Conservation (phyloP, 2,113 vertebrate species). For the Heterotis niloticus region DNA sequence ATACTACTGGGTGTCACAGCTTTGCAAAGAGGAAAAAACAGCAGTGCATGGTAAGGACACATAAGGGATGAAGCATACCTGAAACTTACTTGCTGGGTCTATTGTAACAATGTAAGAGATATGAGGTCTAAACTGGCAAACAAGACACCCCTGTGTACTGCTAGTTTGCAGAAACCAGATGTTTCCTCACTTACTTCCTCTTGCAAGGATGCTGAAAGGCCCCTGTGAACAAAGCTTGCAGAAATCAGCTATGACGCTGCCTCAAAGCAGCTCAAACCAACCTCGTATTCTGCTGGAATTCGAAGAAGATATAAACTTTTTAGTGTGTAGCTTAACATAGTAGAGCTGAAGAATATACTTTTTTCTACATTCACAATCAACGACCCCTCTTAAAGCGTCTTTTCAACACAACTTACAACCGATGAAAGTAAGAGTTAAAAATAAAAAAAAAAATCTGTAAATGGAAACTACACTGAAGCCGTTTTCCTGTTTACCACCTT, state of each 20-base stretch:
- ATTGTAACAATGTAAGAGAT: background rate
- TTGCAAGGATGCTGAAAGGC: background rate
- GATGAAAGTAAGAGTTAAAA: too few relatives aligned
- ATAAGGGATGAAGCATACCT: background rate
- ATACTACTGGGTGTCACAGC: too few relatives aligned
- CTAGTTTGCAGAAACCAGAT: background rate
- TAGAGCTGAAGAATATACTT: background rate
- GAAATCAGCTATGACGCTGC: background rate
- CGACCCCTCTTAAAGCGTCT: too few relatives aligned
- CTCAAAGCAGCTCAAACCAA: background rate
- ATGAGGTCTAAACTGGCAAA: background rate
- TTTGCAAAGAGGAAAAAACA: too few relatives aligned
- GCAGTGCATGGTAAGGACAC: background rate
- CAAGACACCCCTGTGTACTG: background rate
- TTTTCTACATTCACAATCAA: too few relatives aligned
- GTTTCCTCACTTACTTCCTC: constrained; percentile 22
- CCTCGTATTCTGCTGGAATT: background rate
- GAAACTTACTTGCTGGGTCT: background rate
- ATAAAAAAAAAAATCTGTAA: too few relatives aligned
- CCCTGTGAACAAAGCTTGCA: background rate
- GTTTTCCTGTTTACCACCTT: too few relatives aligned
- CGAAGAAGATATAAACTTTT: background rate
- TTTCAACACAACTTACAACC: too few relatives aligned
- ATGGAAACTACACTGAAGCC: too few relatives aligned
- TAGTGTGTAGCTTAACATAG: background rate